Percentiles rank a stretch among this genome's conserved stretches.
Evolutionary conservation across 1,140 invertebrate species (phyloP).

Genomic region (Scylla paramamosain): DNA sequence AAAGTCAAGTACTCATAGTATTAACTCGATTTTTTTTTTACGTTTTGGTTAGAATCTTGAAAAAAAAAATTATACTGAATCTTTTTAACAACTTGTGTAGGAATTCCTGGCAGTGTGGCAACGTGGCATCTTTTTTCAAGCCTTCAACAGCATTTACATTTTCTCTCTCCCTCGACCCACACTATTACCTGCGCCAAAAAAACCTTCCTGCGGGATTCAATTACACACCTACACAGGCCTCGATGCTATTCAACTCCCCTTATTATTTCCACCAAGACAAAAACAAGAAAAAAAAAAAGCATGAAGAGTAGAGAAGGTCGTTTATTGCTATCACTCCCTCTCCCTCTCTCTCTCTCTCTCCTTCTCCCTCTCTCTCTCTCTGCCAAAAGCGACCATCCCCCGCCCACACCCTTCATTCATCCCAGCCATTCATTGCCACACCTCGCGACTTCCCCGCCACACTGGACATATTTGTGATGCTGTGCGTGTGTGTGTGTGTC

Average conservation of each 20-base stretch:
- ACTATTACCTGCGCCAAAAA: not conserved
- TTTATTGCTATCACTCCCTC: not conserved
- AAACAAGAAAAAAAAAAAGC: not conserved
- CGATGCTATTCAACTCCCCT: not conserved
- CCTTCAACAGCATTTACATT: slow-evolving; percentile 23
- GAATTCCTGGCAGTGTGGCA: not conserved
- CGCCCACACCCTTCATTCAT: slow-evolving; percentile 30
- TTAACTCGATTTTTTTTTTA: too few species aligned
- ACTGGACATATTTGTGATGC: not conserved
- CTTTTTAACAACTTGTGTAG: not conserved
- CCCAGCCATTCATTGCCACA: not conserved
- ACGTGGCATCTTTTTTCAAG: not conserved
- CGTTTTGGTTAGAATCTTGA: too few species aligned
- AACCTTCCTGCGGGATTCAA: not conserved
- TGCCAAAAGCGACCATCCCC: not conserved
- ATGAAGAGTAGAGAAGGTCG: not conserved
- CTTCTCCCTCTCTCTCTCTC: not conserved
- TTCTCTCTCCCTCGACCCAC: not conserved
- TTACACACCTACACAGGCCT: not conserved
- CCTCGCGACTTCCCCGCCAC: not conserved
- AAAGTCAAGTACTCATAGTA: too few species aligned
- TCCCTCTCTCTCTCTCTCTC: not conserved
- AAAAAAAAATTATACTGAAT: not conserved
- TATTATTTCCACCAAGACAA: not conserved
- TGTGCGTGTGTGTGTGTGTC: slow-evolving; percentile 9